Evolutionary conservation across 2,113 vertebrate species (phyloP).

Genomic region (Microtus oregoni): DNA sequence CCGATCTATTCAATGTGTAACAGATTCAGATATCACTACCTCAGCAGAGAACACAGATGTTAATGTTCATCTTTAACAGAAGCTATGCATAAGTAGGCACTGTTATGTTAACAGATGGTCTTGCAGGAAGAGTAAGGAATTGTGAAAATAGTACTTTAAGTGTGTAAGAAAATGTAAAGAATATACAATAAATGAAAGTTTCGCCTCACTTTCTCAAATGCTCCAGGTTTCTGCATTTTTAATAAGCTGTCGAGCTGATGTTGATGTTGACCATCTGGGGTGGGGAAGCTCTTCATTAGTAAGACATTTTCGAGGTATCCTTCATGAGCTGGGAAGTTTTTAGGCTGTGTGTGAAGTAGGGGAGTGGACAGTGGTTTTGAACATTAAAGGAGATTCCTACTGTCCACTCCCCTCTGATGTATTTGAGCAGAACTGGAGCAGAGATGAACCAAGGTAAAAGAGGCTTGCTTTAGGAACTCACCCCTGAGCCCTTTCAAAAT

Average conservation of each 20-base stretch:
- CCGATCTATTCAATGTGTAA: not conserved
- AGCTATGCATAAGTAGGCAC: not conserved
- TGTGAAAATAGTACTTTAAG: not conserved
- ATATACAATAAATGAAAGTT: not conserved
- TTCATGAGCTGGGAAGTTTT: not conserved
- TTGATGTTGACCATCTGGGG: not conserved
- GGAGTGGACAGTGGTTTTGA: not conserved
- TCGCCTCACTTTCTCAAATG: not conserved
- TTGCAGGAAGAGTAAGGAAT: not conserved
- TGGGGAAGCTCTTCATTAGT: not conserved
- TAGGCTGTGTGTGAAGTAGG: not conserved
- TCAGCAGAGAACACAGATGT: not conserved
- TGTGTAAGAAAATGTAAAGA: not conserved
- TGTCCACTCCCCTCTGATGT: not conserved
- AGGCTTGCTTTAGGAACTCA: not conserved
- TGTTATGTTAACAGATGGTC: not conserved
- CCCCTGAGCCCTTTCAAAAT: not conserved
- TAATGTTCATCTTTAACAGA: not conserved
- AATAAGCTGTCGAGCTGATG: not conserved
- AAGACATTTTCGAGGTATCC: not conserved
- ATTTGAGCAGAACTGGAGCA: constrained; percentile 6
- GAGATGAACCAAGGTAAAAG: not conserved
- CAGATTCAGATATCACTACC: not conserved
- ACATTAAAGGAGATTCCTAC: not conserved
- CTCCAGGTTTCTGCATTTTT: not conserved